A percentile compares a stretch with the other conserved stretches of the same genome.
These are phyloP conservation scores for Scarus forsteni DNA, from an alignment of 2,797 vertebrate genomes.

Conservation along the genomic window DNA sequence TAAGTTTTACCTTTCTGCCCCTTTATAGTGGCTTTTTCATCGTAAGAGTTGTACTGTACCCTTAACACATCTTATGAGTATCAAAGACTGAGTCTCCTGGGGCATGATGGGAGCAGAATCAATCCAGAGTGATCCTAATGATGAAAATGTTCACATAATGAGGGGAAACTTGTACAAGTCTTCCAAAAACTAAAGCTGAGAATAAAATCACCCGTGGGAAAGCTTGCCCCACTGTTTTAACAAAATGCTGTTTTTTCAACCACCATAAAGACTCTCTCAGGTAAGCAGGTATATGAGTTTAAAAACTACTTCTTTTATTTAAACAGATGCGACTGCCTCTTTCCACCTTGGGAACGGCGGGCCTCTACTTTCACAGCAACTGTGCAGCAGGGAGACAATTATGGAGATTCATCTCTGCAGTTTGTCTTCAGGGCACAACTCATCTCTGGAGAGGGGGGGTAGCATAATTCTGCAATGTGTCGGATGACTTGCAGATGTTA, in stretches of 20 bases:
- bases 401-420: slow-evolving; percentile 77
- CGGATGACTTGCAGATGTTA: slow-evolving; percentile 74
- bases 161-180: slow-evolving; percentile 3
- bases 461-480: slow-evolving; percentile 64
- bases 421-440: slow-evolving; percentile 74
- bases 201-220: slow-evolving; percentile 14
- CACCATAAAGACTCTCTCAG: slow-evolving; percentile 12
- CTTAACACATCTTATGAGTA: neutral
- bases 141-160: neutral
- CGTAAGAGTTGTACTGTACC: neutral
- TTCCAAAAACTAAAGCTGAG: slow-evolving; percentile 6
- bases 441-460: slow-evolving; percentile 58
- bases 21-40: neutral
- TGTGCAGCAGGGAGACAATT: slow-evolving; percentile 63
- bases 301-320: slow-evolving; percentile 44
- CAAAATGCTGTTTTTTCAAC: neutral
- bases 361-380: slow-evolving; percentile 37
- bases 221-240: slow-evolving; percentile 15
- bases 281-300: slow-evolving; percentile 27
- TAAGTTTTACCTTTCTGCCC: neutral
- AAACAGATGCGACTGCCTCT: slow-evolving; percentile 55
- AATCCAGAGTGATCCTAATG: slow-evolving; percentile 1
- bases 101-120: slow-evolving; percentile 3
- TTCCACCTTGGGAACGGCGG: slow-evolving; percentile 34
- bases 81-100: neutral